A percentile compares a stretch with the other conserved stretches of the same genome.
Conservation (phyloP, 2,888 invertebrate species). For the Brenthis daphne region DNA sequence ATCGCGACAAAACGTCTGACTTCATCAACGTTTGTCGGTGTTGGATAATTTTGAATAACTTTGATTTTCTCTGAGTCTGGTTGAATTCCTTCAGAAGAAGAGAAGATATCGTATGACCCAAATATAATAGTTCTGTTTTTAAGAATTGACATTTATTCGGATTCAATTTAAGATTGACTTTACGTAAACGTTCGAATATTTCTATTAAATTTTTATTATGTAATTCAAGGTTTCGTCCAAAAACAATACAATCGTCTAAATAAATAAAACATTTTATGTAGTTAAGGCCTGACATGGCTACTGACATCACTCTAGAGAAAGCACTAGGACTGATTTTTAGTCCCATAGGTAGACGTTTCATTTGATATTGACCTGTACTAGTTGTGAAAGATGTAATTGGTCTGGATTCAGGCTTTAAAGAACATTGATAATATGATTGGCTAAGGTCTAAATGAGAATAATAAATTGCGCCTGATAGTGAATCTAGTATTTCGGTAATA, state of each 20-base stretch:
- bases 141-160: conserved; percentile 10
- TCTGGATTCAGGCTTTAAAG: too few relatives aligned
- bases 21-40: too few relatives aligned
- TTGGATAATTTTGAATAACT: neutral
- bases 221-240: neutral
- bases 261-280: conserved; percentile 31
- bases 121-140: conserved; percentile 12
- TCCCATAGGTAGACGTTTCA: conserved; percentile 34
- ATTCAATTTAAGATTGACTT: conserved; percentile 15
- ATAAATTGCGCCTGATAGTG: too few relatives aligned
- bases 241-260: conserved; percentile 23
- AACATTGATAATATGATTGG: too few relatives aligned
- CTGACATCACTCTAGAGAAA: conserved; percentile 27
- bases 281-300: conserved; percentile 29
- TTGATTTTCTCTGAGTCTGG: conserved; percentile 15
- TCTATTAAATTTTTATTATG: neutral
- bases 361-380: conserved; percentile 28
- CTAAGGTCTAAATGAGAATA: too few relatives aligned
- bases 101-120: conserved; percentile 7
- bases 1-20: too few relatives aligned
- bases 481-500: too few relatives aligned
- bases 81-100: conserved; percentile 4
- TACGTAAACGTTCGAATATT: conserved; percentile 27
- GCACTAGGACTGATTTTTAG: conserved; percentile 34
- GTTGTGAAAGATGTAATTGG: too few relatives aligned